Evolutionary conservation across 2,888 invertebrate species (phyloP).

Genomic region (Pimpla rufipes): DNA sequence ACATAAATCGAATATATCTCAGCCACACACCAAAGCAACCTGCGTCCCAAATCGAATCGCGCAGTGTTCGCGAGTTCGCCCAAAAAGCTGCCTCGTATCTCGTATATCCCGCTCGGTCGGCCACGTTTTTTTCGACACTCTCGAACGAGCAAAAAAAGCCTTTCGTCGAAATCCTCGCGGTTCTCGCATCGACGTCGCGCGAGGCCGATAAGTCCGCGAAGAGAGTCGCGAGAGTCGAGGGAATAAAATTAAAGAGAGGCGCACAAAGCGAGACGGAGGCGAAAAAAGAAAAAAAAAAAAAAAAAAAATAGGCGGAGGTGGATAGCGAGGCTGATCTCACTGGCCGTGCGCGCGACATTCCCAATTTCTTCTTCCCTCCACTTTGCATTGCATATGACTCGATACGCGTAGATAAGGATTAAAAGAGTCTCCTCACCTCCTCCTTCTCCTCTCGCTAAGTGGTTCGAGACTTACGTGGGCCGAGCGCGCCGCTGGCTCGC

Average conservation of each 20-base stretch:
- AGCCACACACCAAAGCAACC: no score
- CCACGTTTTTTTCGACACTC: slow-evolving; percentile 30
- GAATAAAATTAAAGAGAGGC: slow-evolving; percentile 27
- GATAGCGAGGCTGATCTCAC: slow-evolving; percentile 69
- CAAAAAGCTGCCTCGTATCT: no score
- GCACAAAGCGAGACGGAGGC: slow-evolving; percentile 58
- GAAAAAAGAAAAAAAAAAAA: slow-evolving; percentile 8
- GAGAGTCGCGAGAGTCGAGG: no score
- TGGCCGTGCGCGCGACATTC: slow-evolving; percentile 77
- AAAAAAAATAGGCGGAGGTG: slow-evolving; percentile 16
- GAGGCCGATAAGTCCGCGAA: slow-evolving; percentile 57
- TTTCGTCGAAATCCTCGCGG: slow-evolving; percentile 49
- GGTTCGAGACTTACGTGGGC: slow-evolving; percentile 71
- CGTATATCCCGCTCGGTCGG: no score
- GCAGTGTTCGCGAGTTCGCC: no score
- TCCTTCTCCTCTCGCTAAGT: slow-evolving; percentile 62
- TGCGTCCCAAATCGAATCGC: no score
- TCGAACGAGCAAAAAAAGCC: slow-evolving; percentile 15
- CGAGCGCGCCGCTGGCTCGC: slow-evolving; percentile 46
- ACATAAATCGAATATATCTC: no score
- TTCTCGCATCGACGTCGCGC: slow-evolving; percentile 49
- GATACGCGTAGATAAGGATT: slow-evolving; percentile 83
- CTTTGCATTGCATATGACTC: slow-evolving; percentile 79
- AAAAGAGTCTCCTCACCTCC: slow-evolving; percentile 71
- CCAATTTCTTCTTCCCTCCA: slow-evolving; percentile 72